Evolutionary conservation across 2,113 vertebrate genomes (phyloP).

Genomic region (Thomomys bottae): DNA sequence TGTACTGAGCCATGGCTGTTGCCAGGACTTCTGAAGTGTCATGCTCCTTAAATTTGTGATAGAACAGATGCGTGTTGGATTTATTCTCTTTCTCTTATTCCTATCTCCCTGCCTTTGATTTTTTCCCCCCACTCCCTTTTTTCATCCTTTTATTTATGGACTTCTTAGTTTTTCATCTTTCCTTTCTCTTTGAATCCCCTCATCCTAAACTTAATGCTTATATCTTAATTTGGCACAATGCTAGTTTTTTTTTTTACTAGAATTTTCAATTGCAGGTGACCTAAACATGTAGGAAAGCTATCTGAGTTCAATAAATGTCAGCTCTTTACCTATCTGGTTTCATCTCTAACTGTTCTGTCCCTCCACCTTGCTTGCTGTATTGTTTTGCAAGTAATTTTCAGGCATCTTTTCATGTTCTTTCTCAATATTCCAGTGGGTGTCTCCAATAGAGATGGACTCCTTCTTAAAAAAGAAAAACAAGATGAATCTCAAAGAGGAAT

Average conservation of each 20-base stretch:
- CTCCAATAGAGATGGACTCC: background rate
- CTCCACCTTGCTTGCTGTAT: background rate
- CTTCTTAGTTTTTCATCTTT: background rate
- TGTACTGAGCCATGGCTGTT: background rate
- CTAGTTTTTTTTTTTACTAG: background rate
- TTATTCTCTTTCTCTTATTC: background rate
- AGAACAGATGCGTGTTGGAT: background rate
- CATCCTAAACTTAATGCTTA: background rate
- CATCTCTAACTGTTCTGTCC: background rate
- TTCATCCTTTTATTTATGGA: background rate
- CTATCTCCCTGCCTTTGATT: background rate
- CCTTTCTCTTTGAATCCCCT: background rate
- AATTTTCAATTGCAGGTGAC: background rate
- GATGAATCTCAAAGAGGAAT: constrained; percentile 5
- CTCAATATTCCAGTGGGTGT: background rate
- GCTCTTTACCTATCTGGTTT: background rate
- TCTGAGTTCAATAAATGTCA: background rate
- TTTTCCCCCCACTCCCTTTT: background rate
- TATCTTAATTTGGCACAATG: background rate
- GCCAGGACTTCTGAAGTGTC: background rate
- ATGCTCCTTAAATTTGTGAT: background rate
- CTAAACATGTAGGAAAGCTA: background rate
- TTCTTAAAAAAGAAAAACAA: background rate
- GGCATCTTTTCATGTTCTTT: background rate
- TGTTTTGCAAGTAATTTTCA: background rate